These are phyloP conservation scores for Lucilia sericata DNA, from an alignment of 1,140 invertebrate species.

Conservation along the genomic window DNA sequence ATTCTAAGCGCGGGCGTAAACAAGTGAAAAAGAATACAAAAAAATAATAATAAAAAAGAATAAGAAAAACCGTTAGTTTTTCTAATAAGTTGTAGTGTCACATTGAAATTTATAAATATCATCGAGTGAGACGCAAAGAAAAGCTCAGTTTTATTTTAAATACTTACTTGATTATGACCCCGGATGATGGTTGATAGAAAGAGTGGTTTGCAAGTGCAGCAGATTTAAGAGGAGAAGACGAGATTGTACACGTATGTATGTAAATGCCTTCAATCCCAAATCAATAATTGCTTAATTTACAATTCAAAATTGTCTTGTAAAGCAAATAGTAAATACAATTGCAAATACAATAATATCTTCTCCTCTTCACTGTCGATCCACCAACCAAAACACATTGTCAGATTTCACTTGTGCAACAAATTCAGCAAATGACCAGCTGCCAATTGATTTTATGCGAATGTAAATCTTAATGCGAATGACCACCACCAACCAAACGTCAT, in stretches of 20 bases:
- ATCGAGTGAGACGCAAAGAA: not conserved
- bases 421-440: constrained; percentile 2
- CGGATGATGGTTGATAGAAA: not conserved
- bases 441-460: constrained; percentile 6
- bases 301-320: constrained; percentile 1
- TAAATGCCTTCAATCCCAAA: not conserved
- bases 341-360: not conserved
- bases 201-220: not conserved
- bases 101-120: constrained; percentile 10
- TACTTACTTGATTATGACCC: not conserved
- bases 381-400: not conserved
- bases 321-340: not conserved
- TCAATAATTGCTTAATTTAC: constrained; percentile 24
- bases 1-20: not conserved
- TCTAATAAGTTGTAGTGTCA: not conserved
- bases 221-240: not conserved
- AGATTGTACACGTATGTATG: not conserved
- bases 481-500: not conserved
- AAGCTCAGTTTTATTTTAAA: not conserved
- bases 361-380: not conserved
- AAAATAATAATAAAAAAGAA: not conserved
- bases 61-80: constrained; percentile 6
- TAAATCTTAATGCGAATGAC: constrained; percentile 1
- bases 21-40: not conserved
- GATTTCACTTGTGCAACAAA: constrained; percentile 20